phyloP scores from a whole-genome alignment of 2,113 vertebrate species.

The Hypomesus transpacificus region DNA sequence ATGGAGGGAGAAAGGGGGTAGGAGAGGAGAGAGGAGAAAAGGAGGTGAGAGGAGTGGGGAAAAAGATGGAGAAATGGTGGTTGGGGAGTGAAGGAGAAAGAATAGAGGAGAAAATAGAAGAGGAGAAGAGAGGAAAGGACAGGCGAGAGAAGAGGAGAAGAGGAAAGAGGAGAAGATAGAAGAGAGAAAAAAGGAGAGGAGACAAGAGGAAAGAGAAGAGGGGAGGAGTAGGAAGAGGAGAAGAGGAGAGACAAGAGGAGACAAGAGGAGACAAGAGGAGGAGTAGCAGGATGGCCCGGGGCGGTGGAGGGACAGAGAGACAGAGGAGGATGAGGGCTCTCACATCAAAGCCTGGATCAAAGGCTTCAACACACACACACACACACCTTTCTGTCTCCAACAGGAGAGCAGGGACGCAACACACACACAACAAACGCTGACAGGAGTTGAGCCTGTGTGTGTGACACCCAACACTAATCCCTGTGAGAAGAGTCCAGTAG shows the following conservation, averaged over 20 bases:
- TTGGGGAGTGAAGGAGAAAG: not conserved
- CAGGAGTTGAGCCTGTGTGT: slow-evolving; percentile 41
- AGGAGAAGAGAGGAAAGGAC: not conserved
- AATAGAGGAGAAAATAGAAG: not conserved
- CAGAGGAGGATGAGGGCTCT: not conserved
- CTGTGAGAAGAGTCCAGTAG: slow-evolving; percentile 45
- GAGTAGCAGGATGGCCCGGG: not conserved
- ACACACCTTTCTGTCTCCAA: slow-evolving; percentile 34
- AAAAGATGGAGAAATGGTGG: not conserved
- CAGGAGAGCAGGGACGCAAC: slow-evolving; percentile 39
- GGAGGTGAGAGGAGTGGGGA: not conserved
- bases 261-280: not conserved
- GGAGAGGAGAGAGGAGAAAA: not conserved
- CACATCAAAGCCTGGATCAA: slow-evolving; percentile 18
- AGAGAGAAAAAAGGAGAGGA: not conserved
- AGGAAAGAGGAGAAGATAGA: not conserved
- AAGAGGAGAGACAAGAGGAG: not conserved
- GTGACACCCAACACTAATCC: slow-evolving; percentile 43
- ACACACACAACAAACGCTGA: slow-evolving; percentile 18
- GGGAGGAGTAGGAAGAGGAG: not conserved
- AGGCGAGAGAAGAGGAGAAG: not conserved
- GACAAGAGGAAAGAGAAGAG: not conserved
- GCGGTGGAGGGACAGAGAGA: not conserved
- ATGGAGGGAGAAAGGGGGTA: not conserved
- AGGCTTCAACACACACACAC: slow-evolving; percentile 21